These are phyloP conservation scores for Tholera decimalis DNA, from an alignment of 2,888 invertebrate genomes.

Conservation along the genomic window DNA sequence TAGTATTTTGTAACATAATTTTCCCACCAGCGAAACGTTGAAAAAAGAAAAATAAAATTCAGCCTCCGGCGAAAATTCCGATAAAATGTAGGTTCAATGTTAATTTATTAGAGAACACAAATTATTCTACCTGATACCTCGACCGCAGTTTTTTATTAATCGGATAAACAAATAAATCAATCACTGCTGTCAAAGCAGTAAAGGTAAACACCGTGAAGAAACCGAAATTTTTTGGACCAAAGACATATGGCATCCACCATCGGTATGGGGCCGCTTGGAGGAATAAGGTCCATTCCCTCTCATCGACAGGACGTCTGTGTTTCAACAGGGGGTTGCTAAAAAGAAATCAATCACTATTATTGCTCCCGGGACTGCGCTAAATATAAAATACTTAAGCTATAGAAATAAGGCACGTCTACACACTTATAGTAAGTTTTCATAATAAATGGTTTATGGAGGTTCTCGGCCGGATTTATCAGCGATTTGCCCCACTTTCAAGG, in stretches of 20 bases:
- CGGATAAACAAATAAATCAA: constrained; percentile 42
- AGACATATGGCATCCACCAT: too few relatives aligned
- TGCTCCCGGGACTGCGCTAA: constrained; percentile 24
- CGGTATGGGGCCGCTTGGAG: too few relatives aligned
- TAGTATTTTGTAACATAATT: neutral
- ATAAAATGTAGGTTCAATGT: neutral
- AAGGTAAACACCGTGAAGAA: too few relatives aligned
- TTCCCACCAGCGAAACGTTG: neutral
- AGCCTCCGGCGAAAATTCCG: neutral
- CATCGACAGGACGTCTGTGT: too few relatives aligned
- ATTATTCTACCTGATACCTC: constrained; percentile 4
- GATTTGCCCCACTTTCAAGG: constrained; percentile 57
- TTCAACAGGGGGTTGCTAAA: too few relatives aligned
- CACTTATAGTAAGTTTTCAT: constrained; percentile 56
- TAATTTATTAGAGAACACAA: constrained; percentile 30
- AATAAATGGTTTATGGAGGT: constrained; percentile 58
- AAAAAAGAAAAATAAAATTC: neutral
- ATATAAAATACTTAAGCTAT: constrained; percentile 48
- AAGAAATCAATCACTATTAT: constrained; percentile 53
- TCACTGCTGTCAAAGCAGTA: too few relatives aligned
- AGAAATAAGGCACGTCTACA: constrained; percentile 38
- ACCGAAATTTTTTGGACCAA: too few relatives aligned
- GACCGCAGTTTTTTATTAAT: constrained; percentile 24
- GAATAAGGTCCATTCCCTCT: too few relatives aligned
- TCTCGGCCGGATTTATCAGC: constrained; percentile 45